Conservation (phyloP, 2,888 invertebrate species). For the Cremastobaeus sp. region DNA sequence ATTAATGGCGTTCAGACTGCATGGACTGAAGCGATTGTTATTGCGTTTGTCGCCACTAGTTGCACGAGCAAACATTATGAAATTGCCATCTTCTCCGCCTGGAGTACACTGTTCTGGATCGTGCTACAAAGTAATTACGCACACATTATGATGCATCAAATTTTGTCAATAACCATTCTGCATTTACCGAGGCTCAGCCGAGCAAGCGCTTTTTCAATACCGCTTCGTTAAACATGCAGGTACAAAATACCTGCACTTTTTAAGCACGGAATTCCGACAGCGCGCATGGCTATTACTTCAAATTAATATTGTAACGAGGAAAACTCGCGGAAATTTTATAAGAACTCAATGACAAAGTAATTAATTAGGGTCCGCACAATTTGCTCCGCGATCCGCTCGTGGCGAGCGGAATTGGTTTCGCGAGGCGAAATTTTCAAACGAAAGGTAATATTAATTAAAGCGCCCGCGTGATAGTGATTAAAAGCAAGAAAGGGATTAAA, state of each 20-base stretch:
- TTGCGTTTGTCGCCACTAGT: conserved; percentile 98
- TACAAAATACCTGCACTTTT: too few species aligned
- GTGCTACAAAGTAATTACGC: conserved; percentile 82
- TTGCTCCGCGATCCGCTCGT: too few species aligned
- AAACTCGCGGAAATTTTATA: too few species aligned
- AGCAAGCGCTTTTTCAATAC: neutral
- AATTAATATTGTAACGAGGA: too few species aligned
- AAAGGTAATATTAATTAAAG: conserved; percentile 41
- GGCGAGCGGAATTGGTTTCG: neutral
- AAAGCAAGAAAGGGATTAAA: conserved; percentile 47
- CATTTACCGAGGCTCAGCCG: neutral
- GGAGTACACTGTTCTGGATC: conserved; percentile 97
- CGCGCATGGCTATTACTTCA: too few species aligned
- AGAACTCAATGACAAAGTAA: too few species aligned
- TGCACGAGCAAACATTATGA: conserved; percentile 99
- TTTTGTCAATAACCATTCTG: conserved; percentile 43
- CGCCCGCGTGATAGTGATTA: conserved; percentile 25
- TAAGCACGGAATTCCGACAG: too few species aligned
- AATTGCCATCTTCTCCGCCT: conserved; percentile 97
- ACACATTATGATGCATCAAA: conserved; percentile 52
- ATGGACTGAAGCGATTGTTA: conserved; percentile 95
- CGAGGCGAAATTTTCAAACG: neutral
- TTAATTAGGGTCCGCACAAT: too few species aligned
- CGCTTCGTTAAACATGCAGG: neutral
- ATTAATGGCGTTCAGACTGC: conserved; percentile 94